Evolutionary conservation across 2,888 invertebrate species (phyloP).

Genomic region (Ichneumoninae sp.): DNA sequence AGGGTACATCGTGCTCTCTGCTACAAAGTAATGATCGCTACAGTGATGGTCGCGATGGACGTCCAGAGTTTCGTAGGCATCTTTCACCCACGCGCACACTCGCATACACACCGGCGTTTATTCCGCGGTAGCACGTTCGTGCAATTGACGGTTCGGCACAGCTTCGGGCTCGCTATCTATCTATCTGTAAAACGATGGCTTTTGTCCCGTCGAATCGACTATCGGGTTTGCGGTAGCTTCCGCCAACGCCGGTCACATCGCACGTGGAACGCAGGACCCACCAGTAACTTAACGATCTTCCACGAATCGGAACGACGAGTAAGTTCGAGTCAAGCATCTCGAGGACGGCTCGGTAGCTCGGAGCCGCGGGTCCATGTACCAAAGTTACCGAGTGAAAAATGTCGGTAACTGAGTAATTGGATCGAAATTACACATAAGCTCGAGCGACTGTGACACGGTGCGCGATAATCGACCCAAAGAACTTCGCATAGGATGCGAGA

Average conservation of each 20-base stretch:
- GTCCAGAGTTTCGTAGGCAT: slow-evolving; percentile 19
- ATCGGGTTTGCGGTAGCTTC: neutral
- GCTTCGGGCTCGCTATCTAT: slow-evolving; percentile 8
- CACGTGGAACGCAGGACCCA: slow-evolving; percentile 32
- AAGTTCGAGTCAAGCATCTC: neutral
- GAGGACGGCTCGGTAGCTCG: neutral
- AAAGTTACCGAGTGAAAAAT: neutral
- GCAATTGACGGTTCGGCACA: slow-evolving; percentile 11
- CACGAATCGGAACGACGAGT: neutral
- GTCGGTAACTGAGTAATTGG: neutral
- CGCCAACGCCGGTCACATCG: slow-evolving; percentile 7
- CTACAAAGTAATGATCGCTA: slow-evolving; percentile 24
- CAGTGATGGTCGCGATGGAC: neutral
- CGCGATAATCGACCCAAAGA: neutral
- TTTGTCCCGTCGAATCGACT: slow-evolving; percentile 24
- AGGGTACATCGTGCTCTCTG: slow-evolving; percentile 19
- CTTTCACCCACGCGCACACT: neutral
- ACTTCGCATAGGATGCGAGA: neutral
- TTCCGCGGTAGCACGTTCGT: slow-evolving; percentile 7
- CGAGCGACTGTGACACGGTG: neutral
- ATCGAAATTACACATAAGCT: neutral
- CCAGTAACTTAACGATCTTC: slow-evolving; percentile 33
- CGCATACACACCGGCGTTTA: neutral
- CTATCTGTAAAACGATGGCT: slow-evolving; percentile 37
- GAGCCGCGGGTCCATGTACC: neutral